Conservation (phyloP, 2,797 vertebrate genomes). For the Sternotherus odoratus region DNA sequence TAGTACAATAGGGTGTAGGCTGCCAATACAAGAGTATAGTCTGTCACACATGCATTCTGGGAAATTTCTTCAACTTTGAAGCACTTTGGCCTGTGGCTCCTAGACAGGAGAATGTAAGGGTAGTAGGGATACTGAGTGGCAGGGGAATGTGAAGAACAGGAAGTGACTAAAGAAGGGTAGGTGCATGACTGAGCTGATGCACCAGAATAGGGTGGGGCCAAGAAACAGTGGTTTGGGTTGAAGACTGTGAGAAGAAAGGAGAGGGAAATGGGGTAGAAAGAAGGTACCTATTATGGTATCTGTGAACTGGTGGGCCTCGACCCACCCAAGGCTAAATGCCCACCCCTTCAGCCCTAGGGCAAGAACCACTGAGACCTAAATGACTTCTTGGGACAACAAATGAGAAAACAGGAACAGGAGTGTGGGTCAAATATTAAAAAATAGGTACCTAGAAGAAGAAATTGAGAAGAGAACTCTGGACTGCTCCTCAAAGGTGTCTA, state of each 20-base stretch:
- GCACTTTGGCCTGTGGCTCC: neutral
- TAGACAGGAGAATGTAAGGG: neutral
- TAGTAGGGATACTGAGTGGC: neutral
- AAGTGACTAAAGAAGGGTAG: neutral
- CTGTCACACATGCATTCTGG: neutral
- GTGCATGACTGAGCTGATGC: neutral
- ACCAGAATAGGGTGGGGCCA: neutral
- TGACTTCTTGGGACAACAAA: no score
- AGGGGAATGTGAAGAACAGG: neutral
- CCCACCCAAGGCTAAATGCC: neutral
- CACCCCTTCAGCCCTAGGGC: neutral
- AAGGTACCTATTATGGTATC: no score
- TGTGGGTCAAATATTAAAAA: no score
- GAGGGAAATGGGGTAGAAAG: no score
- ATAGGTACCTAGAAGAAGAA: no score
- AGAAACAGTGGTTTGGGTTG: no score
- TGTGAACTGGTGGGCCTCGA: no score
- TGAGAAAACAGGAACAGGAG: no score
- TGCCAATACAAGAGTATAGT: neutral
- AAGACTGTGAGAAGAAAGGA: no score
- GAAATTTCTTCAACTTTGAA: neutral
- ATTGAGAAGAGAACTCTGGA: neutral
- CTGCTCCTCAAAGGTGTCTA: neutral
- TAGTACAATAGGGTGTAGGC: neutral
- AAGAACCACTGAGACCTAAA: neutral